Percentiles rank a stretch among this genome's conserved stretches.
Evolutionary conservation across 2,113 vertebrate genomes (phyloP).

Genomic region (Octodon degus): DNA sequence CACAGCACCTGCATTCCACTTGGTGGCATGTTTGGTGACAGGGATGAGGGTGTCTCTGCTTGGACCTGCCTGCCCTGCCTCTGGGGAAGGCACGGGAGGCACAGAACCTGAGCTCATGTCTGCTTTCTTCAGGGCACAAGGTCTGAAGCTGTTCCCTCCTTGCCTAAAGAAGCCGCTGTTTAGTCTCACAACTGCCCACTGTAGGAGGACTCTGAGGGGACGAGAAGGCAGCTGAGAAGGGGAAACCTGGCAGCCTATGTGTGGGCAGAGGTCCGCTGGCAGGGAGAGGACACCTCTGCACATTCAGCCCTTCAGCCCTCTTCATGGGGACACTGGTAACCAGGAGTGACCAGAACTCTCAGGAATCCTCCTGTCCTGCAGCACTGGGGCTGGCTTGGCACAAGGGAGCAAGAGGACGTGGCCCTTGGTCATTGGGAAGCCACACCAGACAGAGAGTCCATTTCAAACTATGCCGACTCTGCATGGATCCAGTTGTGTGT

Average conservation of each 20-base stretch:
- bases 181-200: not conserved
- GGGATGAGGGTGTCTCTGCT: accelerated
- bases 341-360: not conserved
- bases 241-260: not conserved
- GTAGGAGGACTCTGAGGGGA: too few species aligned
- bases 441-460: not conserved
- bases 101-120: not conserved
- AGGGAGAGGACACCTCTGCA: too few species aligned
- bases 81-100: not conserved
- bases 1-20: not conserved
- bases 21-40: not conserved
- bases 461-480: not conserved
- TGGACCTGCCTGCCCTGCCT: not conserved
- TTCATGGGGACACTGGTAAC: not conserved
- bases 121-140: accelerated
- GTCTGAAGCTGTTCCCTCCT: too few species aligned
- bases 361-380: too few species aligned
- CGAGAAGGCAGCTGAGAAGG: not conserved
- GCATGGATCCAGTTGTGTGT: not conserved
- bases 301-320: not conserved
- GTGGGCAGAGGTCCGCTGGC: accelerated
- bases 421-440: not conserved
- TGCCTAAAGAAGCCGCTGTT: not conserved
- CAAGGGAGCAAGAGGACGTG: too few species aligned
- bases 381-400: accelerated